Conservation (phyloP, 2,113 vertebrate species). For the Piprites chloris region DNA sequence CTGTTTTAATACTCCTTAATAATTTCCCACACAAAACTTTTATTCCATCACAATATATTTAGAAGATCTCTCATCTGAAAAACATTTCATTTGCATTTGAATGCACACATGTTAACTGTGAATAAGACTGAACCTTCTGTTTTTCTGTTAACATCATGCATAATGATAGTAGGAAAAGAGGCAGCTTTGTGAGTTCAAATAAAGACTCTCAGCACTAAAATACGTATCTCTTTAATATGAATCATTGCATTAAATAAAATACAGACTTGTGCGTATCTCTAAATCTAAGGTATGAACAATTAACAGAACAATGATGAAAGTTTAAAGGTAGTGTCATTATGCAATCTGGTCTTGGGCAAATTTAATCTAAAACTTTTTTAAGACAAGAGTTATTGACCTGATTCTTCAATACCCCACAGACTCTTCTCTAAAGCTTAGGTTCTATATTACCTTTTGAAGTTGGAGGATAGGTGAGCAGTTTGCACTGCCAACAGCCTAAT, state of each 20-base stretch:
- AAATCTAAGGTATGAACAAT: neutral
- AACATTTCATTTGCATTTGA: neutral
- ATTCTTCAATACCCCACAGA: constrained; percentile 57
- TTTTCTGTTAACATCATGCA: neutral
- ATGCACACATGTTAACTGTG: neutral
- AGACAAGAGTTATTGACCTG: constrained; percentile 62
- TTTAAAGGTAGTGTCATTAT: neutral
- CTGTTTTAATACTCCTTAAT: neutral
- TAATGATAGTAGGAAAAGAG: neutral
- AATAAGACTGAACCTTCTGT: neutral
- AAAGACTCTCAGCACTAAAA: neutral
- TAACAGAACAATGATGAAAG: neutral
- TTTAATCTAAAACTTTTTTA: constrained; percentile 46
- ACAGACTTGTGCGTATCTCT: neutral
- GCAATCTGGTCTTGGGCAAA: neutral
- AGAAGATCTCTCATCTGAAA: neutral
- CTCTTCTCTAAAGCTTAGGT: constrained; percentile 50
- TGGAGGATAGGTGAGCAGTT: constrained; percentile 50
- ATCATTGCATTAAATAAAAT: neutral
- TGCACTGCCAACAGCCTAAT: constrained; percentile 60
- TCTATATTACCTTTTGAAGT: constrained; percentile 63
- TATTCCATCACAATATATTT: neutral
- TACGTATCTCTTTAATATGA: neutral
- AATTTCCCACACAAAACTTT: neutral
- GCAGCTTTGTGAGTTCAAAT: neutral